phyloP scores from a whole-genome alignment of 2,888 invertebrate genomes.

The Stenotaenia linearis region DNA sequence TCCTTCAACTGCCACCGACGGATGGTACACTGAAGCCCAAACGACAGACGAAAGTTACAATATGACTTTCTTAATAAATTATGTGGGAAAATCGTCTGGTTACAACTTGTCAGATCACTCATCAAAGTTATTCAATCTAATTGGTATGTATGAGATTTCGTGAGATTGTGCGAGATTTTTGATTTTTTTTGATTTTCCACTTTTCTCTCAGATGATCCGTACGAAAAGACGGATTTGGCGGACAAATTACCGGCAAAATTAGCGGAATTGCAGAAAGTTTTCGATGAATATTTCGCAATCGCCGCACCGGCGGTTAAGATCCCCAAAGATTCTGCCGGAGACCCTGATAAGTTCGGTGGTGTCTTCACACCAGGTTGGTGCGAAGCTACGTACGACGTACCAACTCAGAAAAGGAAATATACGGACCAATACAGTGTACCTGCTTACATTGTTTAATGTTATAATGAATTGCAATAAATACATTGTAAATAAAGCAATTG shows the following conservation, averaged over 20 bases:
- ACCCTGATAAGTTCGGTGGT: slow-evolving; percentile 34
- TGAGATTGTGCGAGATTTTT: too few relatives aligned
- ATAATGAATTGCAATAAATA: too few relatives aligned
- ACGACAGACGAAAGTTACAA: not conserved
- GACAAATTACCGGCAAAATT: not conserved
- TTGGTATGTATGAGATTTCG: not conserved
- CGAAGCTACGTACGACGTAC: not conserved
- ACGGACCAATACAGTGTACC: too few relatives aligned
- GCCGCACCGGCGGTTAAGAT: slow-evolving; percentile 38
- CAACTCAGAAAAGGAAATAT: too few relatives aligned
- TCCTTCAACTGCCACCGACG: not conserved
- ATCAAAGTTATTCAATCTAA: not conserved
- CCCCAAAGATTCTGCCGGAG: slow-evolving; percentile 33
- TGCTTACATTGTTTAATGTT: too few relatives aligned
- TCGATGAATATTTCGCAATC: not conserved
- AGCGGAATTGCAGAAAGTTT: too few relatives aligned
- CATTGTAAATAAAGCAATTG: too few relatives aligned
- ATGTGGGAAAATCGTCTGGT: not conserved
- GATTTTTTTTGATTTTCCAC: too few relatives aligned
- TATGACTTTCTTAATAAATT: not conserved
- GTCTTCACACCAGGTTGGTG: slow-evolving; percentile 39
- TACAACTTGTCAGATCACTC: not conserved
- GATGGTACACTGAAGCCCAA: not conserved
- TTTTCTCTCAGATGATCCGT: not conserved
- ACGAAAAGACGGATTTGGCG: not conserved